Conservation (phyloP, 2,888 invertebrate genomes). For the Campoplex nolae region DNA sequence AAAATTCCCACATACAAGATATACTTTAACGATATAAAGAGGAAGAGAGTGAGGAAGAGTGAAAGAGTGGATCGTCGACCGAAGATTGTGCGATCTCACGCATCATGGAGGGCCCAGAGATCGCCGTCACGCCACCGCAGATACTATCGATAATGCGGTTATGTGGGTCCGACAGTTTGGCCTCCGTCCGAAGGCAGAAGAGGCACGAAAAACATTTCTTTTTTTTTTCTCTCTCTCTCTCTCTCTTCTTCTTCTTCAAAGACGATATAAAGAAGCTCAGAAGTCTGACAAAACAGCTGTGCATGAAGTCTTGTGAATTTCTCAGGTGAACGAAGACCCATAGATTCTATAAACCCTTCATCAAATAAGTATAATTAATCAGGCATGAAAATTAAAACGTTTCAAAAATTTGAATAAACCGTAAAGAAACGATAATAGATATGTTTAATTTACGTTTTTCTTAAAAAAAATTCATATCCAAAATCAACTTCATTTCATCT, state of each 20-base stretch:
- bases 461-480: no score
- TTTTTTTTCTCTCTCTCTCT: not conserved
- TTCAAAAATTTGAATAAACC: not conserved
- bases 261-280: conserved; percentile 26
- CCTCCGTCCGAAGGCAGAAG: conserved; percentile 40
- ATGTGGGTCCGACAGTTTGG: conserved; percentile 39
- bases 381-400: not conserved
- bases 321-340: conserved; percentile 21
- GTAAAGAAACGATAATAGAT: no score
- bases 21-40: conserved; percentile 27
- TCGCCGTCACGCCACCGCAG: conserved; percentile 68
- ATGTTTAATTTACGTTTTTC: no score
- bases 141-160: conserved; percentile 69
- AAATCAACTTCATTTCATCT: no score
- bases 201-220: conserved; percentile 37
- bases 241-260: not conserved
- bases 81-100: conserved; percentile 67
- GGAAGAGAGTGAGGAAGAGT: conserved; percentile 12
- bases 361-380: not conserved
- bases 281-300: conserved; percentile 53
- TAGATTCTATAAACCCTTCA: not conserved
- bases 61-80: conserved; percentile 48
- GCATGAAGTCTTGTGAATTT: conserved; percentile 38
- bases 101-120: conserved; percentile 62
- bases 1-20: conserved; percentile 38